Conservation (phyloP, 2,888 invertebrate genomes). For the Ramazzottius varieornatus region DNA sequence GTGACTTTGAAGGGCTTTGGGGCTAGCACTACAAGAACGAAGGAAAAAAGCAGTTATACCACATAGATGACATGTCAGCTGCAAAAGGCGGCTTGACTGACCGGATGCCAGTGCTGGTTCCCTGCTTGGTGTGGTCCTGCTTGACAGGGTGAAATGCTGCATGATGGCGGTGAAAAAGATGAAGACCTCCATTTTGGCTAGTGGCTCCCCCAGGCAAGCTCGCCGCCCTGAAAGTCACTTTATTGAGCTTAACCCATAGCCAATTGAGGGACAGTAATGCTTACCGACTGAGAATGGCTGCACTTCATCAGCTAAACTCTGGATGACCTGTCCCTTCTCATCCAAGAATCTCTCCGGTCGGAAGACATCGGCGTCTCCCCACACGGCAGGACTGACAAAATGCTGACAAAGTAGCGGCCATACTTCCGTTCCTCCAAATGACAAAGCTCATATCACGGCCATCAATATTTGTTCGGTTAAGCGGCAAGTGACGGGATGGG, state of each 20-base stretch:
- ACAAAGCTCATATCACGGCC: too few relatives aligned
- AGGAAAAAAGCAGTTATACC: too few relatives aligned
- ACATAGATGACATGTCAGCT: too few relatives aligned
- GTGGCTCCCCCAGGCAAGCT: not conserved
- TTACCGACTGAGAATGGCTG: slow-evolving; percentile 10
- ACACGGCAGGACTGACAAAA: slow-evolving; percentile 8
- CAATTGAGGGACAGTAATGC: not conserved
- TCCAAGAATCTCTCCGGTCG: slow-evolving; percentile 10
- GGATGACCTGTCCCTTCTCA: slow-evolving; percentile 8
- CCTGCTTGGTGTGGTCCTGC: too few relatives aligned
- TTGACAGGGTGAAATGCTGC: not conserved
- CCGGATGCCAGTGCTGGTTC: too few relatives aligned
- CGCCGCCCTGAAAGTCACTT: not conserved
- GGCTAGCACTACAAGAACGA: too few relatives aligned
- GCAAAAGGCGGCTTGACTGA: too few relatives aligned
- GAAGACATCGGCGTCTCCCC: slow-evolving; percentile 10
- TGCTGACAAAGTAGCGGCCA: not conserved
- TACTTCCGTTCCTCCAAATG: not conserved
- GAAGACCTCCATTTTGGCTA: not conserved
- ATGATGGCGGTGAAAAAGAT: not conserved
- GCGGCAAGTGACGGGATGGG: too few relatives aligned
- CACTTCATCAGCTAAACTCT: slow-evolving; percentile 7
- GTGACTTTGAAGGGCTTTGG: too few relatives aligned
- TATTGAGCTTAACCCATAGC: not conserved
- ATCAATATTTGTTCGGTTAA: too few relatives aligned